Conservation (phyloP, 2,888 invertebrate species). For the Stictocephala bisonia region DNA sequence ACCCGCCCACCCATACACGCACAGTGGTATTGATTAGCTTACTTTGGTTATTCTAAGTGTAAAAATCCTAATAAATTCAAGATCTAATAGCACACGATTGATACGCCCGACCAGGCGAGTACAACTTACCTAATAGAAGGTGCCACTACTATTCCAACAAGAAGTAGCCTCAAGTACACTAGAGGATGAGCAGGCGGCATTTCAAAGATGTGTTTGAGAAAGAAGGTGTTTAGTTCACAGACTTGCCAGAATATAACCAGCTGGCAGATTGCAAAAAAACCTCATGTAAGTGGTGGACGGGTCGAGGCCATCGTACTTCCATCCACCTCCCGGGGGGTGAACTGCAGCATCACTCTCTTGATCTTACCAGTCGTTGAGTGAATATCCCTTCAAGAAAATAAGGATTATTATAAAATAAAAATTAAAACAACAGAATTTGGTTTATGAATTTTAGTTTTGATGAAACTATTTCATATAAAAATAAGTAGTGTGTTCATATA, state of each 20-base stretch:
- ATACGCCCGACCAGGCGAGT: too few species aligned
- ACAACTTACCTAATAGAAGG: conserved; percentile 94
- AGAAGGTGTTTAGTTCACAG: conserved; percentile 98
- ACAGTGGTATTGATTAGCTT: too few species aligned
- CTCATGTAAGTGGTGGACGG: conserved; percentile 97
- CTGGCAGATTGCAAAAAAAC: conserved; percentile 92
- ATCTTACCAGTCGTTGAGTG: conserved; percentile 96
- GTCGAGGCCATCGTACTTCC: conserved; percentile 95
- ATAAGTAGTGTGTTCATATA: too few species aligned
- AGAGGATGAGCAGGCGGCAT: conserved; percentile 97
- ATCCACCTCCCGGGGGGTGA: conserved; percentile 99
- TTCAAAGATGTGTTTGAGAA: conserved; percentile 98
- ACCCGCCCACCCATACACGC: too few species aligned
- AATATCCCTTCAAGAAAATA: conserved; percentile 77
- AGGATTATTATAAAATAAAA: too few species aligned
- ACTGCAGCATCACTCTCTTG: conserved; percentile 95
- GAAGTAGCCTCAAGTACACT: conserved; percentile 86
- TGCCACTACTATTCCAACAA: conserved; percentile 95
- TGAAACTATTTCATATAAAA: too few species aligned
- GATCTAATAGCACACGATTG: too few species aligned
- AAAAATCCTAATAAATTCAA: too few species aligned
- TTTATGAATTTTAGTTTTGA: too few species aligned
- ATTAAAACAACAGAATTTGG: too few species aligned
- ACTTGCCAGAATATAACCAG: conserved; percentile 98
- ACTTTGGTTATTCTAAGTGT: too few species aligned